Evolutionary conservation across 2,113 vertebrate species (phyloP).

Genomic region (Hystrix cristata): DNA sequence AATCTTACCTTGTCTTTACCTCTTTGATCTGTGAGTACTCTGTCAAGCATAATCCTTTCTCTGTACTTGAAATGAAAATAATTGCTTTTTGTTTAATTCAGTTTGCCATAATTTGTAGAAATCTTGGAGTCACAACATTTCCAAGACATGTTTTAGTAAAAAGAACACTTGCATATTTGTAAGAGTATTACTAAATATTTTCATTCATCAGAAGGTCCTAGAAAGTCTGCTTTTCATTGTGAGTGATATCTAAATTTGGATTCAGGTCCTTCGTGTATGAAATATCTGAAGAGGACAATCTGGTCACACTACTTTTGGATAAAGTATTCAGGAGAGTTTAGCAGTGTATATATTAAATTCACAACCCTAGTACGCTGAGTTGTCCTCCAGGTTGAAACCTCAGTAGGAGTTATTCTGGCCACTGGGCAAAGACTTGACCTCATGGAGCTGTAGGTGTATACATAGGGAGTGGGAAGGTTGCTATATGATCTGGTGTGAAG

Average conservation of each 20-base stretch:
- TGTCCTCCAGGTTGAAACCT: background rate
- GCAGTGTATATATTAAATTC: slow-evolving; percentile 8
- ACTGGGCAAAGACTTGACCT: background rate
- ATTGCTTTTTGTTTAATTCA: slow-evolving; percentile 48
- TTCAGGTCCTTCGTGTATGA: slow-evolving; percentile 39
- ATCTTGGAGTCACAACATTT: slow-evolving; percentile 1
- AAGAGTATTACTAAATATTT: slow-evolving; percentile 50
- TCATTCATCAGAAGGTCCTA: slow-evolving; percentile 51
- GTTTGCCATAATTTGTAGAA: slow-evolving; percentile 59
- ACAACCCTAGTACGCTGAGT: slow-evolving; percentile 2
- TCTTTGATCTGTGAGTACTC: background rate
- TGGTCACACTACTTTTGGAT: background rate
- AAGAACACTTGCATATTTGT: slow-evolving; percentile 53
- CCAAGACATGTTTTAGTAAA: slow-evolving; percentile 64
- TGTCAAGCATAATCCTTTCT: background rate
- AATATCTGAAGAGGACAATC: slow-evolving; percentile 45
- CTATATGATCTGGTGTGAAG: background rate
- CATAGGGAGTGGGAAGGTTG: background rate
- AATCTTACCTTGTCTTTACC: background rate
- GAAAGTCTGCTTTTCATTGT: slow-evolving; percentile 61
- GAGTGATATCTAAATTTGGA: slow-evolving; percentile 34
- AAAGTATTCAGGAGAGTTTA: slow-evolving; percentile 48
- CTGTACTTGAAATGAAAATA: slow-evolving; percentile 38
- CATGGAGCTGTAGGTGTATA: background rate
- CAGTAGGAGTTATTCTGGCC: background rate